phyloP scores from a whole-genome alignment of 1,140 invertebrate genomes.

The Drosophila equinoxialis region DNA sequence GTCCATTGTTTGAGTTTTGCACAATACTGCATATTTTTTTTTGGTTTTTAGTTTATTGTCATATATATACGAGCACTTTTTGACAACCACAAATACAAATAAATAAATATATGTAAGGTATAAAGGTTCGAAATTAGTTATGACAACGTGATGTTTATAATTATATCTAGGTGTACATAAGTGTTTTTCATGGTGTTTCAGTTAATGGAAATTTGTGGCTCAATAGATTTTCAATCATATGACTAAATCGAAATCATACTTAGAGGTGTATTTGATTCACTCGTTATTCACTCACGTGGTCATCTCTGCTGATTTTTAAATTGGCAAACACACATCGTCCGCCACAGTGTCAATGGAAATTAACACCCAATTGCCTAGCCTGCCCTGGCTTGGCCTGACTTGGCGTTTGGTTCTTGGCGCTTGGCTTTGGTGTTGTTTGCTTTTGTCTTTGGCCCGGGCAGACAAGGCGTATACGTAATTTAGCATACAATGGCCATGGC shows the following conservation, averaged over 20 bases:
- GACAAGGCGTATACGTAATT: slow-evolving; percentile 74
- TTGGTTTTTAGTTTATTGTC: slow-evolving; percentile 50
- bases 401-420: slow-evolving; percentile 35
- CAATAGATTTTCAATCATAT: not conserved
- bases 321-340: slow-evolving; percentile 39
- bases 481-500: slow-evolving; percentile 70
- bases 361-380: slow-evolving; percentile 58
- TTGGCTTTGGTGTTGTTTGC: not conserved
- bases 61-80: slow-evolving; percentile 40
- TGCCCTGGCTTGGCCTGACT: slow-evolving; percentile 30
- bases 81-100: slow-evolving; percentile 66
- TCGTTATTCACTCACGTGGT: not conserved
- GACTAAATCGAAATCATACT: not conserved
- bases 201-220: too few relatives aligned
- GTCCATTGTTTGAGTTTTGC: slow-evolving; percentile 52
- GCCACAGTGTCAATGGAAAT: slow-evolving; percentile 74
- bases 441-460: slow-evolving; percentile 34
- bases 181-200: too few relatives aligned
- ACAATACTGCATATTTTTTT: slow-evolving; percentile 31
- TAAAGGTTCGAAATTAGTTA: slow-evolving; percentile 42
- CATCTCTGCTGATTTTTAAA: slow-evolving; percentile 25
- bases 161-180: too few relatives aligned
- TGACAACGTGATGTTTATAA: not conserved
- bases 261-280: not conserved
- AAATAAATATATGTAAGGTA: slow-evolving; percentile 52